These are phyloP conservation scores for Cettia cetti DNA, from an alignment of 2,113 vertebrate species.

Conservation along the genomic window DNA sequence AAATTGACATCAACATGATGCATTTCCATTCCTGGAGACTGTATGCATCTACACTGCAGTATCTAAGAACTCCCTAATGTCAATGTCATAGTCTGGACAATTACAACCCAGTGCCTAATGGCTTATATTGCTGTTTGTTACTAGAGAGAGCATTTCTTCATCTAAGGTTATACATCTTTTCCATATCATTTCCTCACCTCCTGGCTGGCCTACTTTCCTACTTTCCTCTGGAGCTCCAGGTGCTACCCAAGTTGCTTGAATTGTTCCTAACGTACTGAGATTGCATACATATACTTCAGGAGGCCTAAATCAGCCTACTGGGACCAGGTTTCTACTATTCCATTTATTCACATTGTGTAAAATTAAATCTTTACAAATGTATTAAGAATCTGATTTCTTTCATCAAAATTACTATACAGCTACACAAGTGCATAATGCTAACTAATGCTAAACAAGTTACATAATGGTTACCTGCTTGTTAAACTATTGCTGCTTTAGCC, in stretches of 20 bases:
- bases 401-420: background rate
- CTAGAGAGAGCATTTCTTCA: background rate
- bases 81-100: background rate
- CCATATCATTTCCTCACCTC: background rate
- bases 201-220: background rate
- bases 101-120: background rate
- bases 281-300: background rate
- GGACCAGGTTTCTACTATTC: background rate
- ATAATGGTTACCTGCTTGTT: background rate
- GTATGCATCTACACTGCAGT: background rate
- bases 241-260: background rate
- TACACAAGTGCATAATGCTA: background rate
- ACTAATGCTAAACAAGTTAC: background rate
- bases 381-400: background rate
- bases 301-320: background rate
- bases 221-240: background rate
- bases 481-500: background rate
- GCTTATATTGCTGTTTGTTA: background rate
- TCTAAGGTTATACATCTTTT: background rate
- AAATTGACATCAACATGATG: background rate
- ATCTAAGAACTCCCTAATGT: background rate
- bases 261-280: background rate
- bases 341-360: background rate
- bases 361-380: background rate
- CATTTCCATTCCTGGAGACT: background rate